phyloP scores from a whole-genome alignment of 2,113 vertebrate species.

The Neopipo cinnamomea region DNA sequence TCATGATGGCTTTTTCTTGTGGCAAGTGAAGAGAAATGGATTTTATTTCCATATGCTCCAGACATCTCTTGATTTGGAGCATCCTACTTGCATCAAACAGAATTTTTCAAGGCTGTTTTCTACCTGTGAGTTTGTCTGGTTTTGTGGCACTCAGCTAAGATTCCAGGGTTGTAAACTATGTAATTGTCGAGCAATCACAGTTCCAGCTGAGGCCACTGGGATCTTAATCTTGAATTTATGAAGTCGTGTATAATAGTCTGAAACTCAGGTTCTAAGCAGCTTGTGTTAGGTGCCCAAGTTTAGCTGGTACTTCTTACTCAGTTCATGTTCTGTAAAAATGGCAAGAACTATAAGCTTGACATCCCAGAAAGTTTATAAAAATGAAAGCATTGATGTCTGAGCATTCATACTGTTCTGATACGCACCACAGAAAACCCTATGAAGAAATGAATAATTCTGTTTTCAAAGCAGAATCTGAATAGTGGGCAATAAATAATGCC shows the following conservation, averaged over 20 bases:
- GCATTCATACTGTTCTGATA: constrained; percentile 1
- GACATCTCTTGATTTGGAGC: neutral
- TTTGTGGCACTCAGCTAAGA: neutral
- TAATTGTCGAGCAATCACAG: neutral
- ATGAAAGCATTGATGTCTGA: neutral
- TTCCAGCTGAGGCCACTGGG: neutral
- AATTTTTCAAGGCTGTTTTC: neutral
- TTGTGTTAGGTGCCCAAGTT: neutral
- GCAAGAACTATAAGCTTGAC: neutral
- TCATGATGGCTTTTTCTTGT: neutral
- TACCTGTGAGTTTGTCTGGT: neutral
- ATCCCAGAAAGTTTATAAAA: neutral
- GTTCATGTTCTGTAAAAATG: neutral
- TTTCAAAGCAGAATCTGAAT: constrained; percentile 55
- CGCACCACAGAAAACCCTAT: constrained; percentile 23
- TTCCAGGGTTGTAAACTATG: neutral
- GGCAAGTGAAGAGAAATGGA: neutral
- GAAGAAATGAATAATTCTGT: constrained; percentile 58
- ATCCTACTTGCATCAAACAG: neutral
- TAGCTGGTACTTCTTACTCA: neutral
- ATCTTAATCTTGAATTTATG: neutral
- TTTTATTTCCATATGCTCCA: neutral
- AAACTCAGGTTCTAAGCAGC: neutral
- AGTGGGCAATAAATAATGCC: constrained; percentile 45
- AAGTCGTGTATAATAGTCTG: neutral